Evolutionary conservation across 2,888 invertebrate species (phyloP).

Genomic region (Chymomyza procnemis): DNA sequence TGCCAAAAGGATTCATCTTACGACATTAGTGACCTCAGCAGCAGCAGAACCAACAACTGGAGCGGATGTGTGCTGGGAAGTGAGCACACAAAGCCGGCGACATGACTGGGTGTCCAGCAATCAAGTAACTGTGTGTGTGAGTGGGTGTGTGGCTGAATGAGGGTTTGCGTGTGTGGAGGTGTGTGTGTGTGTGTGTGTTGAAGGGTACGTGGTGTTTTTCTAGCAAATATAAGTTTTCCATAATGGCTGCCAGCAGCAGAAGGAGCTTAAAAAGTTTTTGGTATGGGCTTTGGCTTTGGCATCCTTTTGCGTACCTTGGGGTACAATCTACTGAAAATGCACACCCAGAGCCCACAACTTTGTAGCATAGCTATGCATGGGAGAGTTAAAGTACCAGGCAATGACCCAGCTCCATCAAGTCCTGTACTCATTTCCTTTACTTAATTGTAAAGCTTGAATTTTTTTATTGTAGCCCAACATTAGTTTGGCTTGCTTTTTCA

Average conservation of each 20-base stretch:
- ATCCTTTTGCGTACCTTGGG: conserved; percentile 53
- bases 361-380: neutral
- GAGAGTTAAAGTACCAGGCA: conserved; percentile 66
- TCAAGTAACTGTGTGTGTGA: conserved; percentile 26
- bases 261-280: conserved; percentile 8
- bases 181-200: conserved; percentile 3
- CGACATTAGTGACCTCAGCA: conserved; percentile 75
- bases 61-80: conserved; percentile 5
- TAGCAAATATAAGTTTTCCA: conserved; percentile 71
- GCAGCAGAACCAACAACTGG: conserved; percentile 16
- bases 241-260: conserved; percentile 66
- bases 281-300: neutral
- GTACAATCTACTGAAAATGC: conserved; percentile 65
- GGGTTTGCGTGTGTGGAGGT: neutral
- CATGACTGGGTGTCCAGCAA: conserved; percentile 16
- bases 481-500: too few relatives aligned
- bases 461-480: conserved; percentile 8
- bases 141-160: conserved; percentile 9
- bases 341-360: neutral
- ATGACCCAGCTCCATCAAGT: neutral
- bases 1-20: conserved; percentile 75
- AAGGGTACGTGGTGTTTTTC: conserved; percentile 44
- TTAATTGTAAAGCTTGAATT: conserved; percentile 73
- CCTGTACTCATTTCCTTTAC: conserved; percentile 73
- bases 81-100: conserved; percentile 53